Base-by-base conservation (phyloP, 1,140 invertebrate genomes). In the Cydia fagiglandana region DNA sequence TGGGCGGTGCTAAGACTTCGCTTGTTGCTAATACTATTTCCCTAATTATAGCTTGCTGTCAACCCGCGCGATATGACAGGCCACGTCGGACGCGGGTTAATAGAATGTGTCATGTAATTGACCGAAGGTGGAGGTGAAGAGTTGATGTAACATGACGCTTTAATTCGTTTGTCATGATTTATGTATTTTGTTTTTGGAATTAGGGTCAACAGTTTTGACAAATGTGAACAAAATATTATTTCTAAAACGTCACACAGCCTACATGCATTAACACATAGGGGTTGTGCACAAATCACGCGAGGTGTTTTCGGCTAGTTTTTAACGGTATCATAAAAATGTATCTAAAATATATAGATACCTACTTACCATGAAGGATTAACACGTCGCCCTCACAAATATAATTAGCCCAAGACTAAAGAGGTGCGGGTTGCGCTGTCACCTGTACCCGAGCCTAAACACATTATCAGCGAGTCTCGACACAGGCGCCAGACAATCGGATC, bases 401-500 rank as follows among this genome's bases (percentile, higher is more conserved):
- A 61, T 61, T 61, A 61, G 17, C 56, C 17, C 56, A 10, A 61
- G 34, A 17, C 66, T 34, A 70, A n/a, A 70, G 34, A 70, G 38
- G 66, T 70, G 66, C 6, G 15, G 66, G 64, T n/a, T 38, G 30
- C 66, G 30, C 30, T 12, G 34, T 70, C 34, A 70, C 34, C 56
- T 61, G 66, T 66, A 10, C 64, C 5, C 30, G 34, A 34, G 66
- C 66, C 66, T 70, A 70, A 70, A 70, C 10, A 30, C 38, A 70
- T 70, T 70, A 70, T 38, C n/a, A 34, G 2, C 30, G 56, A 61
- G 56, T 24, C 50, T 17, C 17, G 56, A 24, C 17, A 24, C 56
- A 24, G 56, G 4, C 56, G 56, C 66, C 66, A 70, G 66, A 70
- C 66, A 70, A 70, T 70, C 34, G 66, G 30, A 70, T 70, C 66